These are phyloP conservation scores for Berghia stephanieae DNA, from an alignment of 1,140 invertebrate genomes.

Conservation along the genomic window DNA sequence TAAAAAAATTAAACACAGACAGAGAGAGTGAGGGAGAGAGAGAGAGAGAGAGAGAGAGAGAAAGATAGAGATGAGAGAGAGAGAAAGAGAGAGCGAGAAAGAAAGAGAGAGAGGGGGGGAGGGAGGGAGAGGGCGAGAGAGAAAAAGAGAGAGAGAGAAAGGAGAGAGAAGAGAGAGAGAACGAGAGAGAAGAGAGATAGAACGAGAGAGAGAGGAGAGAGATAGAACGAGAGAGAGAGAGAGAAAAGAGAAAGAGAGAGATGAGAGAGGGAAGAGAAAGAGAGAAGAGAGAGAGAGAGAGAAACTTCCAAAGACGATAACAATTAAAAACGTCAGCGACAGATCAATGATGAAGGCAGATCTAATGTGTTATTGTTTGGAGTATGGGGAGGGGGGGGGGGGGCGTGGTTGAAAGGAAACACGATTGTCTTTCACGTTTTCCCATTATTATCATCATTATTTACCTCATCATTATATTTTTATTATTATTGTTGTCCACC, in stretches of 20 bases:
- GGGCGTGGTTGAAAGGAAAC: no score
- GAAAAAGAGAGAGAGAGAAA: not conserved
- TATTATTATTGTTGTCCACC: not conserved
- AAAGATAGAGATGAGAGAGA: no score
- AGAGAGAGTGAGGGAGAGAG: slow-evolving; percentile 4
- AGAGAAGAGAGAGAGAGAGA: not conserved
- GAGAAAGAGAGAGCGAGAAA: no score
- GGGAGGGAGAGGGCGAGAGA: not conserved
- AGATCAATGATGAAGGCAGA: not conserved
- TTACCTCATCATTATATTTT: slow-evolving; percentile 3
- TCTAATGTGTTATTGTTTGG: not conserved
- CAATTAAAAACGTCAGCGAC: not conserved
- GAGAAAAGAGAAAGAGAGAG: no score
- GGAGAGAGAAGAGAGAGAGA: not conserved
- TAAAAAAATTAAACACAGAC: not conserved
- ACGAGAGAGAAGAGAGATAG: no score
- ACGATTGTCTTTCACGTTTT: not conserved
- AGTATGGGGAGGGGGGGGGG: no score
- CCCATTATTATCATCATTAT: not conserved
- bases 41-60: slow-evolving; percentile 11
- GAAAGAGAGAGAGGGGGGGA: not conserved
- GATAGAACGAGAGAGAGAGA: no score
- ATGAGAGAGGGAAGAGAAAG: not conserved
- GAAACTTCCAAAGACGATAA: not conserved
- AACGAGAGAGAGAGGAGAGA: not conserved